Percentiles rank a stretch among this genome's conserved stretches.
phyloP scores from a whole-genome alignment of 2,888 invertebrate species.

The Drosophila mulleri region DNA sequence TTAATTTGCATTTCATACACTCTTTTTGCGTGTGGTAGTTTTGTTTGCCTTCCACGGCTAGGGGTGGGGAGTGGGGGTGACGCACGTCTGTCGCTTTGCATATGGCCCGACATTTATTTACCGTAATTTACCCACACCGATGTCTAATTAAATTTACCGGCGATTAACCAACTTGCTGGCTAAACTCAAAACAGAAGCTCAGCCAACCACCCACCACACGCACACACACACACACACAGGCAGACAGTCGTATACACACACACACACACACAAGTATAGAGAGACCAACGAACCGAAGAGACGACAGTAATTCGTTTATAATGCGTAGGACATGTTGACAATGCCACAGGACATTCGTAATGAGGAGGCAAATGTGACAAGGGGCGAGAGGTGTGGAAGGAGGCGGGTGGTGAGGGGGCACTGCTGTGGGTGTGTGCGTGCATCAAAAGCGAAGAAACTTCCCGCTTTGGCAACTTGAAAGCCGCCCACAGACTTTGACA shows the following conservation, averaged over 20 bases:
- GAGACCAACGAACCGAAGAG: conserved; percentile 47
- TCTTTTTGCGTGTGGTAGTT: conserved; percentile 32
- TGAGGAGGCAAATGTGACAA: conserved; percentile 64
- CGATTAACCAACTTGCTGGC: conserved; percentile 79
- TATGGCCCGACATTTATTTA: conserved; percentile 76
- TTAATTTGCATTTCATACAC: conserved; percentile 45
- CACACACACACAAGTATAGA: conserved; percentile 1
- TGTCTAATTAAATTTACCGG: conserved; percentile 81
- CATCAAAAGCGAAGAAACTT: conserved; percentile 79
- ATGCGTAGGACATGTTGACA: conserved; percentile 84
- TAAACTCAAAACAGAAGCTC: conserved; percentile 68
- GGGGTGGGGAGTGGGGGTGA: conserved; percentile 29
- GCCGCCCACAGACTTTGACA: conserved; percentile 72
- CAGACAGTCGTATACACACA: not conserved
- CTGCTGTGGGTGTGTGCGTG: conserved; percentile 14
- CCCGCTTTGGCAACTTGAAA: conserved; percentile 73
- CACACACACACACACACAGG: conserved; percentile 2
- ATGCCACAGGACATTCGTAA: conserved; percentile 82
- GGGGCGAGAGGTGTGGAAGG: not conserved
- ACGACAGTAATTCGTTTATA: conserved; percentile 83
- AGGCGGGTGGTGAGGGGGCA: not conserved
- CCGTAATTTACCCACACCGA: conserved; percentile 74
- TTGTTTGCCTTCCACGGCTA: conserved; percentile 42
- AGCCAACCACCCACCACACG: conserved; percentile 14
- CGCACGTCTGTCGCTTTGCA: conserved; percentile 23